Conservation (phyloP, 2,113 vertebrate species). For the Cyprinodon tularosa region DNA sequence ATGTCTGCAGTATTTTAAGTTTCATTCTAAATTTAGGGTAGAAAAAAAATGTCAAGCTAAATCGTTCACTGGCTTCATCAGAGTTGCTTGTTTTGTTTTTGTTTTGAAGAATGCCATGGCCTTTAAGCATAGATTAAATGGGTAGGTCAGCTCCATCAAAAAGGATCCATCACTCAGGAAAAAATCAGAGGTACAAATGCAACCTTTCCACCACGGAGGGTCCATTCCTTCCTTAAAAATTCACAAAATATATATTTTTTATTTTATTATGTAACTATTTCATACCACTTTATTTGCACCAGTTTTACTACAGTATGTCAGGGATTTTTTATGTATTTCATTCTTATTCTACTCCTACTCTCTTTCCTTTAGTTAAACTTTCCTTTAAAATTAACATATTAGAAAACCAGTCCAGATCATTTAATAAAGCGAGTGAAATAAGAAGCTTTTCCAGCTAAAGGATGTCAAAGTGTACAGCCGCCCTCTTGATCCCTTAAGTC, state of each 20-base stretch:
- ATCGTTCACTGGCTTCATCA: constrained; percentile 12
- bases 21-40: not conserved
- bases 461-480: not conserved
- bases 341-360: not conserved
- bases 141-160: constrained; percentile 14
- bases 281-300: not conserved
- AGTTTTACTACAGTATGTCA: no score
- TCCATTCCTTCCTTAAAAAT: not conserved
- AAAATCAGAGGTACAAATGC: not conserved
- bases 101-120: not conserved
- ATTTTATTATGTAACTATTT: not conserved
- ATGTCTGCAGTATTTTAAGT: not conserved
- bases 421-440: not conserved
- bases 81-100: not conserved
- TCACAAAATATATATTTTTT: not conserved
- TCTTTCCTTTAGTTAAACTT: not conserved
- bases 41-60: constrained; percentile 12
- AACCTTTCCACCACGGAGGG: not conserved
- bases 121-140: constrained; percentile 15
- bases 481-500: not conserved
- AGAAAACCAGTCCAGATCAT: not conserved
- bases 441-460: not conserved
- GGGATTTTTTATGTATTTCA: not conserved
- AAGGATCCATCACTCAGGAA: not conserved
- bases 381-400: not conserved